phyloP scores from a whole-genome alignment of 2,113 vertebrate species.

The Istiophorus platypterus region DNA sequence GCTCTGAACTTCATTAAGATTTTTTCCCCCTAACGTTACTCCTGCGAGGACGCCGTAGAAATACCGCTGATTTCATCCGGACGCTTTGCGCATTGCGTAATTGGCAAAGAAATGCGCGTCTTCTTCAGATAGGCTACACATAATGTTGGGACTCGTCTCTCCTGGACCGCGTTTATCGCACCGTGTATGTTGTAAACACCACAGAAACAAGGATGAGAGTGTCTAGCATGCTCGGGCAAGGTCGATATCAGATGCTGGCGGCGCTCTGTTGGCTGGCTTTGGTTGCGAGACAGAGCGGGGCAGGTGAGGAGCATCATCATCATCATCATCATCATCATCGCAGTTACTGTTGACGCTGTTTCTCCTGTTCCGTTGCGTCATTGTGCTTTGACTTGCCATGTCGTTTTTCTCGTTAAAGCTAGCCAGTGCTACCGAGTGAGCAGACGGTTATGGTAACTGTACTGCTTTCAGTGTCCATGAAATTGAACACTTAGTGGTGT shows the following conservation, averaged over 20 bases:
- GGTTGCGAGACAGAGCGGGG: constrained; percentile 53
- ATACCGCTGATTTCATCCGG: constrained; percentile 16
- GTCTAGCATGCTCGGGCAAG: constrained; percentile 46
- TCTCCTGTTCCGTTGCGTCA: background rate
- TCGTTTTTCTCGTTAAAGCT: background rate
- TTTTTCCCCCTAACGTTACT: background rate
- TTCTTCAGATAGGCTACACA: background rate
- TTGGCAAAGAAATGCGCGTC: constrained; percentile 34
- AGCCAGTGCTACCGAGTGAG: background rate
- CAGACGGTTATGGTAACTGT: background rate
- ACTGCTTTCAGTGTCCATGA: background rate
- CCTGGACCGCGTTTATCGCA: constrained; percentile 20
- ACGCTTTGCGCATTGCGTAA: constrained; percentile 54
- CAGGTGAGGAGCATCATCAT: constrained; percentile 73
- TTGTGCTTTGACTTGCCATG: background rate
- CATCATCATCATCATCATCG: background rate
- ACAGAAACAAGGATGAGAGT: constrained; percentile 15
- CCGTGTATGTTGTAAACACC: constrained; percentile 26
- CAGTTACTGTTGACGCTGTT: constrained; percentile 1
- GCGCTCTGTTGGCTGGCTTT: constrained; percentile 60
- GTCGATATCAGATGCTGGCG: constrained; percentile 54
- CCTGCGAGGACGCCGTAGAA: background rate
- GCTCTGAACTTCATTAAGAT: constrained; percentile 15
- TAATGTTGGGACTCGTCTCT: constrained; percentile 30
- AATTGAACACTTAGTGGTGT: background rate